These are phyloP conservation scores for Glossophaga mutica DNA, from an alignment of 2,797 vertebrate genomes.

Conservation along the genomic window DNA sequence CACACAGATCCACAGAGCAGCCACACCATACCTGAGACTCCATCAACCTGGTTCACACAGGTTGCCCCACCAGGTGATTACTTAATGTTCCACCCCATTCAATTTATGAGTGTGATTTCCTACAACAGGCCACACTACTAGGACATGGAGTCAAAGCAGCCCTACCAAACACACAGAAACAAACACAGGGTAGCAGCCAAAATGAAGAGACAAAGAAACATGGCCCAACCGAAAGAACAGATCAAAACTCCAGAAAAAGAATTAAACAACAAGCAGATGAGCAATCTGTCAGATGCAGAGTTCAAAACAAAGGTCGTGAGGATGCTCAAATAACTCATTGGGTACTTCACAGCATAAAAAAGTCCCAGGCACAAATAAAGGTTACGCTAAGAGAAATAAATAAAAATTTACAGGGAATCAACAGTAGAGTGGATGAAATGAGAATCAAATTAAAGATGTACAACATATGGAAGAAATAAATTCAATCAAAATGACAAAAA, in stretches of 20 bases:
- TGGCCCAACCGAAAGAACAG: background rate
- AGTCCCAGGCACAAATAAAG: background rate
- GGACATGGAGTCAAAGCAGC: background rate
- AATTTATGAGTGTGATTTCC: background rate
- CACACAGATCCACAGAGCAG: background rate
- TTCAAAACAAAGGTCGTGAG: background rate
- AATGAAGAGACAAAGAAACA: background rate
- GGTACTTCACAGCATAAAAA: background rate
- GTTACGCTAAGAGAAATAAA: background rate
- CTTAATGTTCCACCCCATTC: background rate
- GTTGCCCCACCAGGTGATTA: background rate
- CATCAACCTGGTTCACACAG: background rate
- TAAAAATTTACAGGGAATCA: background rate
- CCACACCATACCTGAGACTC: background rate
- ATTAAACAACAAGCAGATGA: background rate
- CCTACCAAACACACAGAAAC: background rate
- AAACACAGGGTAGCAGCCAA: background rate
- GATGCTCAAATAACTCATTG: background rate
- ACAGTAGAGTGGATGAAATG: background rate
- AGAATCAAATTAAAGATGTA: background rate
- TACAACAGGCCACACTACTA: background rate
- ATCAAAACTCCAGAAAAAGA: background rate
- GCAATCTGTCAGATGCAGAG: background rate
- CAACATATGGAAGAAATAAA: background rate
- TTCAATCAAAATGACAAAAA: background rate